Percentiles rank a stretch among this genome's conserved stretches.
Evolutionary conservation across 37 sponge, comb jelly and placozoan species (phyloP).

Genomic region (Bolinopsis microptera): DNA sequence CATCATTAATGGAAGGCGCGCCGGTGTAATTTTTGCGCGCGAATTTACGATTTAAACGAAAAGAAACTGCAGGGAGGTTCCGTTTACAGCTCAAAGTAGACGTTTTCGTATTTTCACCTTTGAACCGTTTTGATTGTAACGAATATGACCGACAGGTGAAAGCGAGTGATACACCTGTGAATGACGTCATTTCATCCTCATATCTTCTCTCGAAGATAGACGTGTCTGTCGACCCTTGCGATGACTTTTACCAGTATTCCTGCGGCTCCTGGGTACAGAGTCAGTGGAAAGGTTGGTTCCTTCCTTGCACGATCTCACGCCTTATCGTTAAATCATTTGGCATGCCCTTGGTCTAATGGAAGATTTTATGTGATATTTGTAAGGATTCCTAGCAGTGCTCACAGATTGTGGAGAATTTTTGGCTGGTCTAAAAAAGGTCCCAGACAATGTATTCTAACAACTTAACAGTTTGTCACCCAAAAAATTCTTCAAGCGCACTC

Average conservation of each 20-base stretch:
- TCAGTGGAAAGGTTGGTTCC: not conserved
- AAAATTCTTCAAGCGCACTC: too few relatives aligned
- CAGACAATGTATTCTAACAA: too few relatives aligned
- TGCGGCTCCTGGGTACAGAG: slow-evolving; percentile 74
- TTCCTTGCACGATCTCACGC: not conserved
- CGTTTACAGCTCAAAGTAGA: too few relatives aligned
- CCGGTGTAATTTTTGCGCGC: too few relatives aligned
- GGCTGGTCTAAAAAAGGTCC: not conserved
- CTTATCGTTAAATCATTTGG: not conserved
- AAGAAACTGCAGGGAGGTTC: too few relatives aligned
- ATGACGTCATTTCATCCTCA: not conserved
- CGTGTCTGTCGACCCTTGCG: slow-evolving; percentile 71
- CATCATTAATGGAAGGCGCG: too few relatives aligned
- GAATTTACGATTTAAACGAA: too few relatives aligned
- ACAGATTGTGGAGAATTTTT: not conserved
- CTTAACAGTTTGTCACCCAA: too few relatives aligned
- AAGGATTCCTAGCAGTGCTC: not conserved
- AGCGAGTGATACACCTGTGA: not conserved
- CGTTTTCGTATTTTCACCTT: too few relatives aligned
- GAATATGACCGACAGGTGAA: not conserved
- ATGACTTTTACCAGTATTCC: slow-evolving; percentile 81
- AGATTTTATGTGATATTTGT: not conserved
- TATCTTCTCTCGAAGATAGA: slow-evolving; percentile 65
- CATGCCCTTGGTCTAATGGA: not conserved
- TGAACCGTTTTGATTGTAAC: not conserved